A percentile compares a stretch with the other conserved stretches of the same genome.
Conservation (phyloP, 1,140 invertebrate genomes). For the Apis dorsata region DNA sequence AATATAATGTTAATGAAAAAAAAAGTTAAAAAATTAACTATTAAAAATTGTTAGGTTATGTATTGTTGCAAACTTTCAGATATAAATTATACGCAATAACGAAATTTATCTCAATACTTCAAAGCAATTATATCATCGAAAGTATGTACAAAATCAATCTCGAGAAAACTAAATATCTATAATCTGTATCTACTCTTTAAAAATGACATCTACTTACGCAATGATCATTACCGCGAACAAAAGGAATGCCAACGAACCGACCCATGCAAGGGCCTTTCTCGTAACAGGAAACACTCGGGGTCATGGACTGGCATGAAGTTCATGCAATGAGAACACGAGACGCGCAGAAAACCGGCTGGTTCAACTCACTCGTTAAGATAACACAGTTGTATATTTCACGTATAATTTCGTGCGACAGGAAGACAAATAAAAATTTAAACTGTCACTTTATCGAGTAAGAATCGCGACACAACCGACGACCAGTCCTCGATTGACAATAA, state of each 20-base stretch:
- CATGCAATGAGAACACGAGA: slow-evolving; percentile 36
- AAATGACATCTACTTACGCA: slow-evolving; percentile 15
- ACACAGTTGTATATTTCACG: background rate
- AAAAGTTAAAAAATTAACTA: no score
- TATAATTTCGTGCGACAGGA: background rate
- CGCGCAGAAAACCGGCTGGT: slow-evolving; percentile 50
- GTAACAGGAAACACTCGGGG: slow-evolving; percentile 58
- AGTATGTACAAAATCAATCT: no score
- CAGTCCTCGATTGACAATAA: background rate
- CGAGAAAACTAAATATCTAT: background rate
- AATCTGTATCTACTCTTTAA: no score
- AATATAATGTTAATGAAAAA: no score
- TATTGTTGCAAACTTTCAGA: no score
- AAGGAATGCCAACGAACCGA: slow-evolving; percentile 44
- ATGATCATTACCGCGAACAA: slow-evolving; percentile 23
- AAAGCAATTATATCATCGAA: no score
- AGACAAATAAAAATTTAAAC: background rate
- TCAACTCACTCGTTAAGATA: slow-evolving; percentile 27
- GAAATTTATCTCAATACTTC: no score
- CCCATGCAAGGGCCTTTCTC: slow-evolving; percentile 52
- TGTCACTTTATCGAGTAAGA: background rate
- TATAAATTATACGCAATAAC: no score
- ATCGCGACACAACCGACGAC: no score
- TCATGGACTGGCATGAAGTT: slow-evolving; percentile 52
- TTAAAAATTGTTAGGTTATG: no score